Evolutionary conservation across 1,140 invertebrate genomes (phyloP).

Genomic region (Zelostemma sp.): DNA sequence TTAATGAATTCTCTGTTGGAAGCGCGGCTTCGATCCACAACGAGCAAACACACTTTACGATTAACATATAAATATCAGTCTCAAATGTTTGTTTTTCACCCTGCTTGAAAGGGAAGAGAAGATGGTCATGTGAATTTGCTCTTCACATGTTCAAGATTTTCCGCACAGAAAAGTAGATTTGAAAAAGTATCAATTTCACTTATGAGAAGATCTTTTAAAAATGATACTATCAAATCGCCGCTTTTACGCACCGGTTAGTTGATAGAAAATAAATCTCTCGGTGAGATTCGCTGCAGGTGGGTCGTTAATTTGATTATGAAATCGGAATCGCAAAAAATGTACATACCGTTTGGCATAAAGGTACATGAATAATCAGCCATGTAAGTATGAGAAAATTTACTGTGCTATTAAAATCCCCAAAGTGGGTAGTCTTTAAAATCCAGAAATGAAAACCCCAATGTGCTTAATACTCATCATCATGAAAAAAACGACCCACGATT

Average conservation of each 20-base stretch:
- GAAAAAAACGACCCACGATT: too few species aligned
- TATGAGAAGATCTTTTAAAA: background rate
- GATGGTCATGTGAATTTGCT: slow-evolving; percentile 60
- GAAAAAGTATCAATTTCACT: background rate
- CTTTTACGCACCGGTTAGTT: slow-evolving; percentile 1
- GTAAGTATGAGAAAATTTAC: too few species aligned
- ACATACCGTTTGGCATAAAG: too few species aligned
- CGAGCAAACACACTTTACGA: slow-evolving; percentile 51
- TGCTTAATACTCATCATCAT: too few species aligned
- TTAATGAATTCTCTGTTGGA: background rate
- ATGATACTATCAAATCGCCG: background rate
- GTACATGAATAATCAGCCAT: too few species aligned
- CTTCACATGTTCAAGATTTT: slow-evolving; percentile 29
- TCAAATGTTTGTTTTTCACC: slow-evolving; percentile 56
- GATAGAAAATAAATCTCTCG: background rate
- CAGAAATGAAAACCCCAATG: too few species aligned
- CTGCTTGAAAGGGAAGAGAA: slow-evolving; percentile 55
- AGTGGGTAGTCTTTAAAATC: too few species aligned
- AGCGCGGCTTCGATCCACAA: background rate
- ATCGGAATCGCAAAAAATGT: too few species aligned
- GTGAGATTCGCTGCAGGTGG: background rate
- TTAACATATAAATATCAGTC: slow-evolving; percentile 61
- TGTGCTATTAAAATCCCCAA: too few species aligned
- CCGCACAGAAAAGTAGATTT: background rate
- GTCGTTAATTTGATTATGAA: background rate